Base-by-base conservation (phyloP, 2,113 vertebrate genomes). In the Acrocephalus kingi region DNA sequence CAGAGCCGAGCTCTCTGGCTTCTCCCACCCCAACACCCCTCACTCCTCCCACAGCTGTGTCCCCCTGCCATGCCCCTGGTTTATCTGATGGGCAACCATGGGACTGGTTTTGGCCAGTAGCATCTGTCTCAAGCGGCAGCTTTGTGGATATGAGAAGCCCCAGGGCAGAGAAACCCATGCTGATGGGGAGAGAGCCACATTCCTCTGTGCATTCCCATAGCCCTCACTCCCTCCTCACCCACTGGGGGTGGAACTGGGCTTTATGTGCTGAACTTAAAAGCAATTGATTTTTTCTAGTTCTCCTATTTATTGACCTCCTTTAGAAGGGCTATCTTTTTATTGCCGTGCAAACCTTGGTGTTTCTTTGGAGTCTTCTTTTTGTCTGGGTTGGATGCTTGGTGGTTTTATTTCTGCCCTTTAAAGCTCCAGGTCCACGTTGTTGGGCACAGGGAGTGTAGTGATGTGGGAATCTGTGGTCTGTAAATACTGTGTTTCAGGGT, bases 251-350 rank as follows among this genome's bases (percentile, higher is more conserved):
- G 48, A 84, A 43, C 71, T 91, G 95, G 96, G 85, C 83, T 91
- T 93, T 56, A 27, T 43, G 68, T 95, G 96, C 97, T 96, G 95
- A 97, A 96, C 93, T 94, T 83, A 35, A 97, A 98, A 98, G 98
- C 98, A 98, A 98, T 97, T 97, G 94, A 94, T 97, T 98, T 94
- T 94, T 98, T 97, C 95, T 98, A 98, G 96, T 97, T 97, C 97
- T 98, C 96, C 96, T 98, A 97, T 98, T 98, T 98, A 97, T 96
- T 97, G 98, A 98, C 92, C 97, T 97, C 97, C 96, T 97, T 94
- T 97, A 97, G 97, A 98, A 98, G 98, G 98, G 98, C 98, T 98
- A 98, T 97, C 98, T 98, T 98, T 98, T 95, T 98, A 98, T 95
- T 87, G 96, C 97, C 2, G 51, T 97, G 93, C 94, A 93, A 97